Evolutionary conservation across 2,888 invertebrate species (phyloP), one percentile per base, ranked within the genome.

Genomic region (Drosophila imparisetae): DNA sequence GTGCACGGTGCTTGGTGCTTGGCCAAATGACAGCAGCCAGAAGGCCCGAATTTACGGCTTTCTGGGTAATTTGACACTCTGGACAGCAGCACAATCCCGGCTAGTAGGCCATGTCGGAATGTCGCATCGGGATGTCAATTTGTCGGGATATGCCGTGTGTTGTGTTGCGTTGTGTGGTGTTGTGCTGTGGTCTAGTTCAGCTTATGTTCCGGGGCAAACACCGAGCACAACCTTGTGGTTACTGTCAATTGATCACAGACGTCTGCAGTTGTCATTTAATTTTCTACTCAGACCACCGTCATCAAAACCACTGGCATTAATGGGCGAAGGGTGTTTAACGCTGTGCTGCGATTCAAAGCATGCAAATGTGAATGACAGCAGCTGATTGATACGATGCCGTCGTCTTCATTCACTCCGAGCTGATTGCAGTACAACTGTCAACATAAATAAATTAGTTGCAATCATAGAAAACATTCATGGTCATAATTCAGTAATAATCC

Each of bases 211-310:
- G 27, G 61, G 24, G 21, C 29, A 55, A 24, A 21, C 29, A 52
- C 21, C 61, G 61, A 55, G 45, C 36, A 62, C 42, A 68, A 67
- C 60, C 71, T 72, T 69, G 90, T 69, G 90, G 83, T 75, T 85
- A 69, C 76, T 82, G 88, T 87, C 90, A 89, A 89, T 89, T 89
- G 83, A 85, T 88, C 90, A 89, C 83, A 82, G 90, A 75, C 70
- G 82, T 88, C 90, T 84, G 90, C 90, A 85, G 90, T 87, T 84
- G 83, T 84, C 83, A 84, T 89, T 85, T 89, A 75, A 87, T 89
- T 87, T 89, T 71, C 81, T 72, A 60, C 84, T 72, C 69, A 67
- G 15, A 24, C 45, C 45, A 40, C 60, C 57, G 15, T 11, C 30
- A 8, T 21, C 11, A 11, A 7, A 21, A 30, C 36, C 34, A 27